Conservation (phyloP, 2,888 invertebrate genomes). For the Epistrophe eligans region DNA sequence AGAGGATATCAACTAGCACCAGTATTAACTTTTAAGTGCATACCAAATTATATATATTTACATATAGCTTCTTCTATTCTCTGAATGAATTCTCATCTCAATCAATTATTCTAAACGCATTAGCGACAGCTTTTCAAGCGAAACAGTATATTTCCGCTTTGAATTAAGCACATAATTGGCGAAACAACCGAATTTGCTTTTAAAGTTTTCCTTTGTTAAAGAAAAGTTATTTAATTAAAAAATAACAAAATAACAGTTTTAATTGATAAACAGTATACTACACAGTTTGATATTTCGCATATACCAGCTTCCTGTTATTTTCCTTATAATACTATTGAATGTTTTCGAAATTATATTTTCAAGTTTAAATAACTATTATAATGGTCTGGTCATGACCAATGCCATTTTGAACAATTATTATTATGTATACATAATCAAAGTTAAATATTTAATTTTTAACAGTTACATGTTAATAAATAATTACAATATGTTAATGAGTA, state of each 20-base stretch:
- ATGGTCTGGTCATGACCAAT: too few relatives aligned
- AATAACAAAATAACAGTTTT: background rate
- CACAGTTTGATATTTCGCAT: too few relatives aligned
- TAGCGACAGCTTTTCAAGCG: background rate
- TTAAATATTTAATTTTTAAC: too few relatives aligned
- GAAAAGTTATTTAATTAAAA: background rate
- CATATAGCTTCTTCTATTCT: background rate
- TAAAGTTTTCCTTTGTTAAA: constrained; percentile 8
- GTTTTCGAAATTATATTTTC: too few relatives aligned
- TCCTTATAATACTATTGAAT: too few relatives aligned
- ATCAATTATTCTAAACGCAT: background rate
- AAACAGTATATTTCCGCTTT: constrained; percentile 1
- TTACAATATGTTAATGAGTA: too few relatives aligned
- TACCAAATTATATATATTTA: background rate
- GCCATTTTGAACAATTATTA: too few relatives aligned
- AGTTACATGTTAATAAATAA: too few relatives aligned
- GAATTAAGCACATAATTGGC: background rate
- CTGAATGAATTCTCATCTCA: background rate
- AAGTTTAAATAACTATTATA: too few relatives aligned
- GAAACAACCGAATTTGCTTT: constrained; percentile 3
- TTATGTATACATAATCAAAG: too few relatives aligned
- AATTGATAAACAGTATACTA: too few relatives aligned
- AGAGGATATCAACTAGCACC: background rate
- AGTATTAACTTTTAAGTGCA: background rate
- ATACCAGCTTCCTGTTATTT: too few relatives aligned